Percentiles rank a stretch among this genome's conserved stretches.
Conservation (phyloP, 2,797 vertebrate species). For the Lycodopsis pacificus region DNA sequence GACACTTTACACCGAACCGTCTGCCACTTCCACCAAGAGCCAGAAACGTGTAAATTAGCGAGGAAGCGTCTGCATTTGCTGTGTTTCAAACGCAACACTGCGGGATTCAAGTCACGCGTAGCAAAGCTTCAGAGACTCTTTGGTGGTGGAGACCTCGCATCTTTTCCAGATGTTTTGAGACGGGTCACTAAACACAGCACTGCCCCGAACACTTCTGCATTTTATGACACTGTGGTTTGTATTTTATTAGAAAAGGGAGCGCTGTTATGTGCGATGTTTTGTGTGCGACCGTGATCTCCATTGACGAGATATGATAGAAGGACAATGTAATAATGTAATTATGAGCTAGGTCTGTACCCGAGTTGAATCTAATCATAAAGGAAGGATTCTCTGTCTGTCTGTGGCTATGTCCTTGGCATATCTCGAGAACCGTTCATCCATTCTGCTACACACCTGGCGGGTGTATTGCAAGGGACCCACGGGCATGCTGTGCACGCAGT, state of each 20-base stretch:
- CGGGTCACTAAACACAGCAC: constrained; percentile 2
- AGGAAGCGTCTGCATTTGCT: constrained; percentile 25
- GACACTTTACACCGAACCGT: constrained; percentile 57
- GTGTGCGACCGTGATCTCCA: neutral
- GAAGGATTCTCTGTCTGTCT: no score
- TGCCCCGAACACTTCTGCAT: neutral
- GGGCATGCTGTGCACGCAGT: neutral
- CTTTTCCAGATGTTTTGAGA: neutral
- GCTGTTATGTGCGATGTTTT: neutral
- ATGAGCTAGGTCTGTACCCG: neutral
- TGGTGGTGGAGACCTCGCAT: no score
- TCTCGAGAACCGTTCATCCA: neutral
- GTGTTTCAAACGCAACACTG: constrained; percentile 13
- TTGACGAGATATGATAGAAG: neutral
- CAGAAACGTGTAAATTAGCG: constrained; percentile 54
- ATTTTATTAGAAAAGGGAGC: constrained; percentile 12
- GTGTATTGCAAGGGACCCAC: neutral
- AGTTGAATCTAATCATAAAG: neutral
- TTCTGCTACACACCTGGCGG: neutral
- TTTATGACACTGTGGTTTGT: neutral
- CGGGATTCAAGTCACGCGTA: constrained; percentile 2
- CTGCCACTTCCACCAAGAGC: constrained; percentile 59
- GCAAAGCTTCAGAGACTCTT: no score
- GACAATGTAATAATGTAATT: neutral
- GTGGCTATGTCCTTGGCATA: neutral